phyloP scores from a whole-genome alignment of 2,113 vertebrate species.

The Chaenocephalus aceratus region DNA sequence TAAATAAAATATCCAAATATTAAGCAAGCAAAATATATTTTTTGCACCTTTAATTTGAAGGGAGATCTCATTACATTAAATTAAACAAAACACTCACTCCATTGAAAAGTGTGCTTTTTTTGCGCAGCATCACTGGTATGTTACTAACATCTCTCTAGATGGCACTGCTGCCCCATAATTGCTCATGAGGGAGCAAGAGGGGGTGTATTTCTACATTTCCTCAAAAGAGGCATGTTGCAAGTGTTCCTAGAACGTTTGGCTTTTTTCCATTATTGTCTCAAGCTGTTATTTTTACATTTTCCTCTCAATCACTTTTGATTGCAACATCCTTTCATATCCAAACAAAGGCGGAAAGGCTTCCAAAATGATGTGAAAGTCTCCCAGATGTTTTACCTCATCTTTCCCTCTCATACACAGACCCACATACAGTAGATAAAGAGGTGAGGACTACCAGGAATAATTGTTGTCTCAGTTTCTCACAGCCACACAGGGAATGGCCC shows the following conservation, averaged over 20 bases:
- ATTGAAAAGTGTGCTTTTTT: not conserved
- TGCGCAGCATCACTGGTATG: not conserved
- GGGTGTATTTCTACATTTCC: not conserved
- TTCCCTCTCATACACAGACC: slow-evolving; percentile 6
- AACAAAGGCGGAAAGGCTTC: slow-evolving; percentile 2
- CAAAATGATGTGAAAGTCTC: slow-evolving; percentile 32
- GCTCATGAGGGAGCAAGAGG: not conserved
- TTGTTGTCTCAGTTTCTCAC: not conserved
- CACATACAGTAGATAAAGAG: not conserved
- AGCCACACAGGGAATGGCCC: not conserved
- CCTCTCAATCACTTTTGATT: slow-evolving; percentile 20
- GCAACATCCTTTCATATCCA: slow-evolving; percentile 13
- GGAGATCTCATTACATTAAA: not conserved
- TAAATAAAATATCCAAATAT: too few species aligned
- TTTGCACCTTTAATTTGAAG: not conserved
- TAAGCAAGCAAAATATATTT: not conserved
- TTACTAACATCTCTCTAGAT: slow-evolving; percentile 62
- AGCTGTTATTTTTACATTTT: slow-evolving; percentile 32
- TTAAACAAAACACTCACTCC: too few species aligned
- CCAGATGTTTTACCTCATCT: slow-evolving; percentile 59
- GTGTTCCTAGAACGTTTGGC: slow-evolving; percentile 4
- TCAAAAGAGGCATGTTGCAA: slow-evolving; percentile 1
- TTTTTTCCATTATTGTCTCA: slow-evolving; percentile 5
- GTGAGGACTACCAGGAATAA: not conserved
- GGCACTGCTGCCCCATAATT: slow-evolving; percentile 65